Evolutionary conservation across 2,113 vertebrate species (phyloP).

Genomic region (Syngnathoides biaculeatus): DNA sequence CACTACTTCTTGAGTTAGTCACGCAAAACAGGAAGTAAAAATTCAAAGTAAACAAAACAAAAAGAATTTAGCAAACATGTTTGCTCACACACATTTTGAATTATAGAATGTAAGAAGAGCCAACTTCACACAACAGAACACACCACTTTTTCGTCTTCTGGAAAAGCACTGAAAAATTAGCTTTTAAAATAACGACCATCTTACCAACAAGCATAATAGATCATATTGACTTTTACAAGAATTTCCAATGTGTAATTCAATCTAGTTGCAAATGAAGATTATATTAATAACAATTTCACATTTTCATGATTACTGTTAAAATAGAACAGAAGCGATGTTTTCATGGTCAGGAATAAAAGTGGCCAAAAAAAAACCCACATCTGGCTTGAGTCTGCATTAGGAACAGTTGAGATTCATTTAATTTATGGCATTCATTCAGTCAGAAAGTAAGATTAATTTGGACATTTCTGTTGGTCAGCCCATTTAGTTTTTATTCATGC

Average conservation of each 20-base stretch:
- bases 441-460: background rate
- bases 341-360: background rate
- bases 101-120: background rate
- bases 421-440: background rate
- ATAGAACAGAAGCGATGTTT: background rate
- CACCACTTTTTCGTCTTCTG: conserved; percentile 6
- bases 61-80: background rate
- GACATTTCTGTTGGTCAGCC: background rate
- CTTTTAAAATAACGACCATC: background rate
- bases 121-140: background rate
- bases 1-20: background rate
- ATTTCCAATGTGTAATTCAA: conserved; percentile 7
- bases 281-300: background rate
- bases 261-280: background rate
- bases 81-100: background rate
- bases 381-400: background rate
- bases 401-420: background rate
- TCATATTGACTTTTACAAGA: conserved; percentile 5
- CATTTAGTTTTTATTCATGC: background rate
- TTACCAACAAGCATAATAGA: background rate
- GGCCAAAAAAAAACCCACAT: background rate
- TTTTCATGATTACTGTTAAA: background rate
- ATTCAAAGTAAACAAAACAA: background rate
- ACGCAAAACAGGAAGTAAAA: background rate
- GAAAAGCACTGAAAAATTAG: background rate